phyloP scores from a whole-genome alignment of 2,888 invertebrate species.

The Apoda limacodes region DNA sequence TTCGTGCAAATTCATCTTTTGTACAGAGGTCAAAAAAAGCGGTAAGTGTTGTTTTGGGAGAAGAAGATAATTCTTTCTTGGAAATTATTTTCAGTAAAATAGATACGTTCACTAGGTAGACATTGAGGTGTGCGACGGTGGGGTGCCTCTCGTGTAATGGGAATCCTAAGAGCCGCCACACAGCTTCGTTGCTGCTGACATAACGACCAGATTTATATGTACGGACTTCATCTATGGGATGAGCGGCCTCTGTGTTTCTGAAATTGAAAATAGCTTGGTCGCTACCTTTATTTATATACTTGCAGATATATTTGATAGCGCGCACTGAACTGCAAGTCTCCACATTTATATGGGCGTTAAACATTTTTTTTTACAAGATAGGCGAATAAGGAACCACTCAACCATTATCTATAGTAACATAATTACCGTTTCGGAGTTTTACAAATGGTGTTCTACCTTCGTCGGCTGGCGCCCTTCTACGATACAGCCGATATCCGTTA shows the following conservation, averaged over 20 bases:
- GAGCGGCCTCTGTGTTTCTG: background rate
- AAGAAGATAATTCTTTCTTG: constrained; percentile 6
- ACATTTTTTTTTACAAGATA: constrained; percentile 1
- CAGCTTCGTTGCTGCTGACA: constrained; percentile 25
- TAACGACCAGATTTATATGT: too few relatives aligned
- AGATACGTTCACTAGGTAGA: constrained; percentile 28
- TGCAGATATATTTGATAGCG: constrained; percentile 1
- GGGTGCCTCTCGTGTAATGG: constrained; percentile 23
- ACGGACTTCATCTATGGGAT: too few relatives aligned
- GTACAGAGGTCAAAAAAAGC: constrained; percentile 20
- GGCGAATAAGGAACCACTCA: constrained; percentile 2
- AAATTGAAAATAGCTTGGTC: constrained; percentile 1
- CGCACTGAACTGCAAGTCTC: constrained; percentile 1
- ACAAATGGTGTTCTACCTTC: constrained; percentile 5
- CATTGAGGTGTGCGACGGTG: constrained; percentile 21
- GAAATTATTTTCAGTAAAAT: constrained; percentile 23
- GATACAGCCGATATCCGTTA: constrained; percentile 1
- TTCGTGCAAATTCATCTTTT: constrained; percentile 20
- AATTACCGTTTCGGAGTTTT: constrained; percentile 8
- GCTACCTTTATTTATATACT: background rate
- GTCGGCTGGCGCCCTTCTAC: constrained; percentile 4
- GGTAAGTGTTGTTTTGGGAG: constrained; percentile 17
- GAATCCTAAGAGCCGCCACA: constrained; percentile 23
- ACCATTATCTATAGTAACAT: constrained; percentile 14
- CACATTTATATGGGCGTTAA: constrained; percentile 1